Evolutionary conservation across 2,113 vertebrate genomes (phyloP).

Genomic region (Pelvicachromis taeniatus): DNA sequence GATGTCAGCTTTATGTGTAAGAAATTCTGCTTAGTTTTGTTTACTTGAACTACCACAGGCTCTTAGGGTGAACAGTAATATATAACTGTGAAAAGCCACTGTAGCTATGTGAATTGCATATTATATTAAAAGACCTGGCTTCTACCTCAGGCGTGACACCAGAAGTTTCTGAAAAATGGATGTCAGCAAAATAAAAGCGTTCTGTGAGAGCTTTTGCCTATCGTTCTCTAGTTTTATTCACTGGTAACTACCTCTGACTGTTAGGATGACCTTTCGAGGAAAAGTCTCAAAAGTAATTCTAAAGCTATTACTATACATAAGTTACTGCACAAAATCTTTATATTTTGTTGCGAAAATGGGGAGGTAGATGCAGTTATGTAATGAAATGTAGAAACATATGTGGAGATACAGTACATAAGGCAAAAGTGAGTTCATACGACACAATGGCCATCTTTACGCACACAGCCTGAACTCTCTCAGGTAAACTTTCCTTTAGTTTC

Average conservation of each 20-base stretch:
- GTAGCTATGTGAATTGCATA: neutral
- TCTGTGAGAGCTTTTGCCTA: neutral
- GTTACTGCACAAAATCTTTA: neutral
- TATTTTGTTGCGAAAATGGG: neutral
- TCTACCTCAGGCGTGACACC: neutral
- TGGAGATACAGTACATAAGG: neutral
- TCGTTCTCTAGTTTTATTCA: neutral
- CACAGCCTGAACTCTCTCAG: neutral
- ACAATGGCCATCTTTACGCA: neutral
- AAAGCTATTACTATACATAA: neutral
- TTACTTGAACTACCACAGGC: neutral
- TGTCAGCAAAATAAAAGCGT: neutral
- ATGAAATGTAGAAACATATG: neutral
- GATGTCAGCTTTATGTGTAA: neutral
- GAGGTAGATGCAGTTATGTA: neutral
- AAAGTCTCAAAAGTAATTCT: neutral
- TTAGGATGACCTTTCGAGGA: neutral
- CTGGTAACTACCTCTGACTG: neutral
- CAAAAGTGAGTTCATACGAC: neutral
- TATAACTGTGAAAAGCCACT: neutral
- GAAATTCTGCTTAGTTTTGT: conserved; percentile 2
- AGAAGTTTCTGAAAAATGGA: neutral
- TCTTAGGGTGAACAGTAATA: conserved; percentile 4
- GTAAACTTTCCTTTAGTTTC: neutral
- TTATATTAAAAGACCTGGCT: conserved; percentile 6